Percentiles rank a stretch among this genome's conserved stretches.
phyloP scores from a whole-genome alignment of 2,888 invertebrate species.

The Cetonia aurata region DNA sequence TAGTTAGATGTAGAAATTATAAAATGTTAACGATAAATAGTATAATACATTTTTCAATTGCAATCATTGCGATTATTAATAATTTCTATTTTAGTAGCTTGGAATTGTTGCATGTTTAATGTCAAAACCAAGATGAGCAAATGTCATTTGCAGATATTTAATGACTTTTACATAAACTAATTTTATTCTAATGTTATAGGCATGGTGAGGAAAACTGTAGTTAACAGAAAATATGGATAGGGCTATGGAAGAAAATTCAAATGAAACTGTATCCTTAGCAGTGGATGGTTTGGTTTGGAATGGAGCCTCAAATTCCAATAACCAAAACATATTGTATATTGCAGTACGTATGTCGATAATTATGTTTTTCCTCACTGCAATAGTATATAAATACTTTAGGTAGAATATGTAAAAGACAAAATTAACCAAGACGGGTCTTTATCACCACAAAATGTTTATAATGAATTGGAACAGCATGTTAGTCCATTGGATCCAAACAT shows the following conservation, averaged over 20 bases:
- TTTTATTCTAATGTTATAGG: constrained; percentile 12
- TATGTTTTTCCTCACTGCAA: neutral
- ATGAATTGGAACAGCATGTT: constrained; percentile 62
- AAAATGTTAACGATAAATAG: neutral
- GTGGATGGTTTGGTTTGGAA: constrained; percentile 57
- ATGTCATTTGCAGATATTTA: constrained; percentile 26
- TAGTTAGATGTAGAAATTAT: neutral
- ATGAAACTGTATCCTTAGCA: constrained; percentile 56
- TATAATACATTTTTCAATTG: neutral
- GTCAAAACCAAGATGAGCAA: constrained; percentile 4
- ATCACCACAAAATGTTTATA: constrained; percentile 50
- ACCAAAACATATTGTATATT: constrained; percentile 61
- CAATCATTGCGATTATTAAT: neutral
- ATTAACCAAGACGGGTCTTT: constrained; percentile 54
- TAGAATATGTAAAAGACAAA: constrained; percentile 64
- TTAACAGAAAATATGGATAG: constrained; percentile 57
- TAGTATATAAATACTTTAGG: constrained; percentile 52
- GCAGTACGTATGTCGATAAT: constrained; percentile 58
- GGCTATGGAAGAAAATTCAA: constrained; percentile 56
- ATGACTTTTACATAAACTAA: neutral
- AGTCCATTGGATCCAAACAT: constrained; percentile 68
- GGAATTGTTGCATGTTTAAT: neutral
- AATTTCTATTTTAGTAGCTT: neutral
- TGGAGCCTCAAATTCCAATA: constrained; percentile 45
- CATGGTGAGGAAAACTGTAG: constrained; percentile 22